Percentiles rank a stretch among this genome's conserved stretches.
Evolutionary conservation across 53 echinoderm and acorn worm species (phyloP).

Genomic region (Holothuria leucospilota): DNA sequence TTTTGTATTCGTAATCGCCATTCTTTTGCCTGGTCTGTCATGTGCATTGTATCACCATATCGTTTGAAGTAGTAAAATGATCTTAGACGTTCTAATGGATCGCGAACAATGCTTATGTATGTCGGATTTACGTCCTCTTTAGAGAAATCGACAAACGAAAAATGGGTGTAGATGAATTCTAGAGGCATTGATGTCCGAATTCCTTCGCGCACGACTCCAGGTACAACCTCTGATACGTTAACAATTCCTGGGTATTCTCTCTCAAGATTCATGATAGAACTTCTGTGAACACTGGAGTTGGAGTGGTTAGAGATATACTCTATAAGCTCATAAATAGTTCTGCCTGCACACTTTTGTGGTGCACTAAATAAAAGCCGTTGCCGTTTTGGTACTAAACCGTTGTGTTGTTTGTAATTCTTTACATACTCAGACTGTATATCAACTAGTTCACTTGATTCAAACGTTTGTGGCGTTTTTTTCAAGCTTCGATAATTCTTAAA

Average conservation of each 20-base stretch:
- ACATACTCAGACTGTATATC: too few relatives aligned
- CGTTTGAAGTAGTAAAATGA: constrained; percentile 44
- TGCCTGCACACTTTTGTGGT: constrained; percentile 37
- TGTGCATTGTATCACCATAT: constrained; percentile 36
- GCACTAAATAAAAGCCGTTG: constrained; percentile 21
- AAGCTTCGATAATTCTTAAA: too few relatives aligned
- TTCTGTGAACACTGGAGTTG: not conserved
- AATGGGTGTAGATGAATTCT: constrained; percentile 31
- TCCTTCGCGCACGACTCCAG: not conserved
- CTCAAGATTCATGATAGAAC: constrained; percentile 24
- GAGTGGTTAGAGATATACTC: constrained; percentile 26
- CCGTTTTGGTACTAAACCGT: too few relatives aligned
- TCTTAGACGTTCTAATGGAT: constrained; percentile 25
- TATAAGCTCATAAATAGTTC: constrained; percentile 26
- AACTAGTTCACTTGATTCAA: too few relatives aligned
- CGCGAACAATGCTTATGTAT: constrained; percentile 31
- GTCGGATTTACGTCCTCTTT: not conserved
- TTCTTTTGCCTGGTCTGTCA: not conserved
- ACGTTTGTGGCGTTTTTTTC: too few relatives aligned
- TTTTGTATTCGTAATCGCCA: constrained; percentile 31
- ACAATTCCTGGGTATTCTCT: not conserved
- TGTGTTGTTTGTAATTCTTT: too few relatives aligned
- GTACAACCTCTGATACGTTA: not conserved
- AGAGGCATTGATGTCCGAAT: not conserved
- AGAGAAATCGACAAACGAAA: constrained; percentile 19